Base-by-base conservation (phyloP, 2,797 vertebrate species). In the Pelochelys cantorii region DNA sequence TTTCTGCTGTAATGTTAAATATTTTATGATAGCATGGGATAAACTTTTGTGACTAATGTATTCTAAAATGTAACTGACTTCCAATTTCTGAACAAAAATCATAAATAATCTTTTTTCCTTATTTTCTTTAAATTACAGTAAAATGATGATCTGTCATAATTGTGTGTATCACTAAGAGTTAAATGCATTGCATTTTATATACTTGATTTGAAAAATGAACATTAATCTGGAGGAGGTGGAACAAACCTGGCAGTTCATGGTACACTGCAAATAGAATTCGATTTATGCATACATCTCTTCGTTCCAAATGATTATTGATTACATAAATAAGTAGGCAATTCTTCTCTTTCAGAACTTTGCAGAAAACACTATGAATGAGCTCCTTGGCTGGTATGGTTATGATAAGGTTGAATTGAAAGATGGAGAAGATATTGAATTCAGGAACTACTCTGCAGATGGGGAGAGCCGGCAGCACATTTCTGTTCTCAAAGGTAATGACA, bases 341-440 rank as follows among this genome's bases (percentile, higher is more conserved):
- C 93, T 97, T 99, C 93, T 98, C 95, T 98, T 98, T 96, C 98
- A 99, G 99, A 99, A 99, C 97, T 99, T 99, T 97, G 99, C 99
- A 82, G 99, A 99, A 97, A 99, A 99, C 98, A 99, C 99, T 94
- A 99, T 99, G 99, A 99, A 99, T 94, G 99, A 99, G 97, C 98
- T 99, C 93, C 98, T 99, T 97, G 99, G 99, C 94, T 99, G 99
- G 99, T 99, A 99, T 93, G 99, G 99, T 95, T 99, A 99, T 87
- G 99, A 99, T 98, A 99, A 99, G 98, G 99, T 99, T 98, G 99
- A 99, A 98, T 90, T 99, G 96, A 99, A 99, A 98, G 99, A 99
- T 96, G 99, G 99, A n/a, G 99, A 99, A 97, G 99, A 99, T 98
- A 98, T 99, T 97, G 99, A 99, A 96, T 99, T 99, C 83, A 98